phyloP scores from a whole-genome alignment of 2,888 invertebrate genomes.

The Onchidella celtica region DNA sequence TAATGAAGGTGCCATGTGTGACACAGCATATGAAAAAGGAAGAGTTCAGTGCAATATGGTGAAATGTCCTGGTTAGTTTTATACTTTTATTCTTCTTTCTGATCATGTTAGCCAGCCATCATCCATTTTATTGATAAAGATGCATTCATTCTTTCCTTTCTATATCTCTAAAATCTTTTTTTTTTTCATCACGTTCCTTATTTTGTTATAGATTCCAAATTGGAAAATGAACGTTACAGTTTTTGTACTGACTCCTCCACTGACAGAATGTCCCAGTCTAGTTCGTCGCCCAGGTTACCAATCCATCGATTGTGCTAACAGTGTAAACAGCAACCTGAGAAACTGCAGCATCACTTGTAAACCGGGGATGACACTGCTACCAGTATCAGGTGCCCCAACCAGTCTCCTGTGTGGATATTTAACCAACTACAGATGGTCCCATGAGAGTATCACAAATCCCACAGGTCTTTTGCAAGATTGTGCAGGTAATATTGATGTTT shows the following conservation, averaged over 20 bases:
- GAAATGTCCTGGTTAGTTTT: constrained; percentile 3
- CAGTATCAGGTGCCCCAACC: not conserved
- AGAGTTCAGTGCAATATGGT: not conserved
- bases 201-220: not conserved
- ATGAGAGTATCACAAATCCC: constrained; percentile 10
- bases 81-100: no score
- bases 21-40: not conserved
- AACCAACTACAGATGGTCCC: constrained; percentile 11
- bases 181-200: not conserved
- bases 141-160: no score
- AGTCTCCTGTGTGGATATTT: not conserved
- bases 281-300: not conserved
- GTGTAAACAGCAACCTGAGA: not conserved
- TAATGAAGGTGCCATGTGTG: not conserved
- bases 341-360: not conserved
- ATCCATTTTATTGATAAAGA: not conserved
- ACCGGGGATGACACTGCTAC: not conserved
- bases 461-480: constrained; percentile 7
- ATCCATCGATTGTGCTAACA: not conserved
- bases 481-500: no score
- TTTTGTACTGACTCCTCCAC: no score
- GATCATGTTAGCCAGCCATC: no score
- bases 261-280: not conserved
- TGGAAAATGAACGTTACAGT: no score
- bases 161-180: not conserved